Base-by-base conservation (phyloP, 2,797 vertebrate genomes). In the Rhincodon typus region DNA sequence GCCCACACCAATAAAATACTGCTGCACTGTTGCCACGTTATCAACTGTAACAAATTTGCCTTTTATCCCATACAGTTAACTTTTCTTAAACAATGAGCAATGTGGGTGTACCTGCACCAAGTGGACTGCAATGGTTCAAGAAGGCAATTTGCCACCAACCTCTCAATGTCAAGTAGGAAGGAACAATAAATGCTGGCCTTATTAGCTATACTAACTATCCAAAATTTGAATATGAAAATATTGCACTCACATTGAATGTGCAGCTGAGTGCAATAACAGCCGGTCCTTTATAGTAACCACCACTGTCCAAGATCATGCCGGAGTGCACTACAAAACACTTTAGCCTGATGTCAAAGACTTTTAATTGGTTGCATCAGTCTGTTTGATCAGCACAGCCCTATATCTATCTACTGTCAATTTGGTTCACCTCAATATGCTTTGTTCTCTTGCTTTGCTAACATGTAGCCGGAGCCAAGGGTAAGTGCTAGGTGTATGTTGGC, bases 401-500 rank as follows among this genome's bases (percentile, higher is more conserved):
- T 50, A 53, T 77, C 17, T 53, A 50, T 77, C 42, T 95, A 53
- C 25, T 72, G 38, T 77, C 67, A 12, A 95, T 34, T 95, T 95
- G 70, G 34, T 95, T 95, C 50, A 95, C 94, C 70, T 95, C 94
- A 95, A 95, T 95, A 95, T 95, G 70, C 94, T 95, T 95, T 95
- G n/a, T 95, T 53, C 94, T 95, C 70, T 95, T 95, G 70, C 42
- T 95, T 95, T 95, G 94, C 94, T 95, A 74, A 95, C 70, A 72
- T 95, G 46, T 74, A 95, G 94, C 94, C 7, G 94, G 94, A 95
- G 46, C 70, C 94, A 72, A 95, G 94, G 69, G 94, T 95, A 95
- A 95, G 94, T 95, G 90, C 34, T 69, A 93, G 90, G 90, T 42
- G 90, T 93, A 38, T 42, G 90, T 66, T 93, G 62, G 62, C 90